Evolutionary conservation across 2,113 vertebrate species (phyloP).

Genomic region (Heterotis niloticus): DNA sequence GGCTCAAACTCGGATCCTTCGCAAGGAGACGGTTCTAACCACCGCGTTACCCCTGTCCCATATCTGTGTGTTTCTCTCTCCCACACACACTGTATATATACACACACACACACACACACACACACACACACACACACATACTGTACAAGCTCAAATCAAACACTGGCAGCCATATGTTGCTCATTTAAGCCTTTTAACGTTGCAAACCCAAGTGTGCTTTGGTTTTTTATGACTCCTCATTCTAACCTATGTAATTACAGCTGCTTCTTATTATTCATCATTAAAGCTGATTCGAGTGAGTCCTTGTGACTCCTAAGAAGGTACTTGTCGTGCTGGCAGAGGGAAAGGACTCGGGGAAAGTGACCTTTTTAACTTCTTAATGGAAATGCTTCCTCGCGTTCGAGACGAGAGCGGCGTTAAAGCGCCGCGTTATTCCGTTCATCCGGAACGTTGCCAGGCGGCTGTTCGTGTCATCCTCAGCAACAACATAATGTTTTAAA

Average conservation of each 20-base stretch:
- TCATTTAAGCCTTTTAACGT: not conserved
- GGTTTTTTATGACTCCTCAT: not conserved
- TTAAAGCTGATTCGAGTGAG: constrained; percentile 14
- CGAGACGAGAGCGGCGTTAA: not conserved
- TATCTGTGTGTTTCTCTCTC: not conserved
- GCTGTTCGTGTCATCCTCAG: not conserved
- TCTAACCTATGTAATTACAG: constrained; percentile 2
- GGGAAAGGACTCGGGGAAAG: constrained; percentile 1
- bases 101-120: not conserved
- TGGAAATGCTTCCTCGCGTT: not conserved
- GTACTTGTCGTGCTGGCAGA: constrained; percentile 3
- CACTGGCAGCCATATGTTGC: not conserved
- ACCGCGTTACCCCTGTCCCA: no score
- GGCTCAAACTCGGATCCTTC: no score
- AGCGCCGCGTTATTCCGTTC: not conserved
- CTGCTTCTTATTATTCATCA: not conserved
- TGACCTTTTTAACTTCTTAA: constrained; percentile 21
- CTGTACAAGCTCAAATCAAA: not conserved
- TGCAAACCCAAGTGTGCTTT: not conserved
- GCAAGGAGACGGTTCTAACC: no score
- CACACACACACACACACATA: not conserved
- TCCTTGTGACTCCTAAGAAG: constrained; percentile 7
- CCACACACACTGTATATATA: not conserved
- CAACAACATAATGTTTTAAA: not conserved
- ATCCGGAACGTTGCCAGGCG: not conserved